These are phyloP conservation scores for Desoria tigrina DNA, from an alignment of 2,888 invertebrate genomes.

Conservation along the genomic window DNA sequence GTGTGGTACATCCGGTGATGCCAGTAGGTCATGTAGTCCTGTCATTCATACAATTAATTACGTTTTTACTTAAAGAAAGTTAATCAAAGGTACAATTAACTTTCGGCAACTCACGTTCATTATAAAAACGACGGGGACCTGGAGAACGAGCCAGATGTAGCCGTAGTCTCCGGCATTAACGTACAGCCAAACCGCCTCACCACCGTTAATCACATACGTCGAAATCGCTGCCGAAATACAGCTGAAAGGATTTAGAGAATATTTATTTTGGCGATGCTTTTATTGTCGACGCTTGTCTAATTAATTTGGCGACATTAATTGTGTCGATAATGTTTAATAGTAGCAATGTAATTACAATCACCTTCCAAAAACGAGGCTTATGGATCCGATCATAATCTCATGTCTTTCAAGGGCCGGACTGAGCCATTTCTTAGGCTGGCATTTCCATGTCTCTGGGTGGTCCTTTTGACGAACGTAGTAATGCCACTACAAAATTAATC, in stretches of 20 bases:
- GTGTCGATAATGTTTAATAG: constrained; percentile 64
- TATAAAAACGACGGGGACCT: constrained; percentile 67
- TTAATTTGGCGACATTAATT: no score
- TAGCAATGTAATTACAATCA: no score
- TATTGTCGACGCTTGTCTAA: constrained; percentile 65
- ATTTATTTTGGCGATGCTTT: constrained; percentile 69
- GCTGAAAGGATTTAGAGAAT: constrained; percentile 65
- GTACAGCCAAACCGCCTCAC: constrained; percentile 63
- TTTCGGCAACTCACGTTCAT: constrained; percentile 53
- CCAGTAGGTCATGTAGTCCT: constrained; percentile 70
- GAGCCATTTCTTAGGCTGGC: constrained; percentile 71
- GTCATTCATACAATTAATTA: neutral
- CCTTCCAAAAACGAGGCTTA: constrained; percentile 59
- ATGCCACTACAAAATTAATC: constrained; percentile 70
- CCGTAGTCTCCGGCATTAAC: constrained; percentile 66
- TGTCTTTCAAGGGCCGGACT: constrained; percentile 68
- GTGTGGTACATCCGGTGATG: constrained; percentile 69
- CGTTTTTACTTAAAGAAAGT: no score
- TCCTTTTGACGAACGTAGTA: constrained; percentile 68
- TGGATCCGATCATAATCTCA: constrained; percentile 67
- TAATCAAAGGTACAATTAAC: neutral
- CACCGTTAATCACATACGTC: constrained; percentile 69
- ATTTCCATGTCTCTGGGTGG: constrained; percentile 69
- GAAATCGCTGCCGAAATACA: constrained; percentile 65
- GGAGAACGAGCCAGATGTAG: constrained; percentile 67